Conservation (phyloP, 2,797 vertebrate genomes). For the Cynopterus sphinx region DNA sequence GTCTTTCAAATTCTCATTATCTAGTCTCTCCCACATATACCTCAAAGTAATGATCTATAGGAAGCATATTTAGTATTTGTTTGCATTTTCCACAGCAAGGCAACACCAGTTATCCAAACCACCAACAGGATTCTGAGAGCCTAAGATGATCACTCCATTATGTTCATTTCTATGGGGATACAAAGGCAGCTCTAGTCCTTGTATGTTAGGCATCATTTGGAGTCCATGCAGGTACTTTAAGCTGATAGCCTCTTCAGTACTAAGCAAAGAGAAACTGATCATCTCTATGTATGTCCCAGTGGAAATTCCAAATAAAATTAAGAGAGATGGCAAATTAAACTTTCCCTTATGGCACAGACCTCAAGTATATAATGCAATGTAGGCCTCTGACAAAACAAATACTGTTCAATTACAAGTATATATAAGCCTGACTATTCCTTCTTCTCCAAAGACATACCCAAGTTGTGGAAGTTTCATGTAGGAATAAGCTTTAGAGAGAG, state of each 20-base stretch:
- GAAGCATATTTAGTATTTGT: neutral
- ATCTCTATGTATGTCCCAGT: neutral
- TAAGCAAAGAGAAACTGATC: neutral
- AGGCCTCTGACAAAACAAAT: neutral
- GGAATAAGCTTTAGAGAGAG: neutral
- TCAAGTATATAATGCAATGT: neutral
- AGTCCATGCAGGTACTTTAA: neutral
- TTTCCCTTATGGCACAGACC: neutral
- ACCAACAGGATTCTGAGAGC: neutral
- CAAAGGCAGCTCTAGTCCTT: neutral
- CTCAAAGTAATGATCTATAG: neutral
- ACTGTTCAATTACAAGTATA: neutral
- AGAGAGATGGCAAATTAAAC: neutral
- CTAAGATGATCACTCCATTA: neutral
- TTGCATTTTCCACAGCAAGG: neutral
- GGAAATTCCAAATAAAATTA: slow-evolving; percentile 26
- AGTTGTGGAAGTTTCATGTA: neutral
- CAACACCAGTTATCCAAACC: neutral
- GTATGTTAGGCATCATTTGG: neutral
- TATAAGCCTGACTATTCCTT: neutral
- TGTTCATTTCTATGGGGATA: neutral
- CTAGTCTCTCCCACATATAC: neutral
- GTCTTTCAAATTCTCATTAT: neutral
- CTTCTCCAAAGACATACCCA: neutral
- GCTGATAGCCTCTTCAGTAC: neutral